phyloP scores from a whole-genome alignment of 2,113 vertebrate genomes.

The Mesocricetus auratus region DNA sequence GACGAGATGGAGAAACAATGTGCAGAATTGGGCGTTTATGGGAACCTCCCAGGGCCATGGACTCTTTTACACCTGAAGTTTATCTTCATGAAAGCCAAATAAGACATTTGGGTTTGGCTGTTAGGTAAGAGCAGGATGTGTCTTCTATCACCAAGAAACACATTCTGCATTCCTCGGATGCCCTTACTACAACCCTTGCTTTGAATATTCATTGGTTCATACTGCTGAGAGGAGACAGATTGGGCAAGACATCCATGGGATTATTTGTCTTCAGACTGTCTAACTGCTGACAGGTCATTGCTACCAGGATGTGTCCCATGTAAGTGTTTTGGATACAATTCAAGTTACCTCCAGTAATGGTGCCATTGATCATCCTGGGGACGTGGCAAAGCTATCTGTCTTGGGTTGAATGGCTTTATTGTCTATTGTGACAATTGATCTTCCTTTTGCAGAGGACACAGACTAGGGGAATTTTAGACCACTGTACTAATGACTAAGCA shows the following conservation, averaged over 20 bases:
- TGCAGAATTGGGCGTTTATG: constrained; percentile 58
- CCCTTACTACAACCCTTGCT: not conserved
- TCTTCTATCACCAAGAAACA: constrained; percentile 3
- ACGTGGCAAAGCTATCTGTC: constrained; percentile 7
- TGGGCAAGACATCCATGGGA: not conserved
- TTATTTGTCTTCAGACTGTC: constrained; percentile 37
- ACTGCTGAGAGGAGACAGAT: not conserved
- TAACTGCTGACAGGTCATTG: constrained; percentile 4
- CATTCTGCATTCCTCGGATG: constrained; percentile 24
- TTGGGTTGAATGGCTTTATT: constrained; percentile 47
- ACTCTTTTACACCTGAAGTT: constrained; percentile 62
- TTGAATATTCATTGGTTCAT: constrained; percentile 40
- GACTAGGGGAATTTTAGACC: not conserved
- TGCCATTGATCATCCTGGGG: constrained; percentile 32
- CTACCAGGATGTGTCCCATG: not conserved
- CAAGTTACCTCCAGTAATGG: constrained; percentile 49
- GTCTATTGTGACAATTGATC: constrained; percentile 48
- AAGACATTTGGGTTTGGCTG: constrained; percentile 36
- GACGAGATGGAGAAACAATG: constrained; percentile 38
- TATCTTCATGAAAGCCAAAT: constrained; percentile 69
- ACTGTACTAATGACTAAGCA: constrained; percentile 29
- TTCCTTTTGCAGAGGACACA: constrained; percentile 39
- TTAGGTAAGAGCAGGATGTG: not conserved
- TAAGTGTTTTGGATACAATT: constrained; percentile 49
- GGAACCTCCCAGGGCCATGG: constrained; percentile 51